Conservation (phyloP, 1,140 invertebrate species). For the Ericerus pela region DNA sequence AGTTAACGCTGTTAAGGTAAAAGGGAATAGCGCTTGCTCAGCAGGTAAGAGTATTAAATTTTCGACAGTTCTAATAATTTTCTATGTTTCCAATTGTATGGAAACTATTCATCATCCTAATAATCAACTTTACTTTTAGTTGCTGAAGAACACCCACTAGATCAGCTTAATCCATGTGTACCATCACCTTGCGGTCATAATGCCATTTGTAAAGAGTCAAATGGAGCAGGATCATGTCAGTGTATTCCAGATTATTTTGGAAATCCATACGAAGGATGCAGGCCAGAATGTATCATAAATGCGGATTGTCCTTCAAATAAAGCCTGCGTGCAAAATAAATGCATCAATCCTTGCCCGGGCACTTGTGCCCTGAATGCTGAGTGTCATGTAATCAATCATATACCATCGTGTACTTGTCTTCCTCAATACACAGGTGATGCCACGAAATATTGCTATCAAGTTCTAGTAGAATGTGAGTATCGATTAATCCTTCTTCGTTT, state of each 20-base stretch:
- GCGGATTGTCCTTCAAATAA: conserved; percentile 32
- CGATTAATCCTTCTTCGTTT: conserved; percentile 19
- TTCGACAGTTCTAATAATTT: not conserved
- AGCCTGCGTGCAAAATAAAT: conserved; percentile 35
- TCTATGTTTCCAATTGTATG: not conserved
- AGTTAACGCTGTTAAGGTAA: conserved; percentile 3
- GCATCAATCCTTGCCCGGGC: conserved; percentile 35
- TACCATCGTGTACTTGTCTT: conserved; percentile 55
- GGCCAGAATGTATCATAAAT: conserved; percentile 34
- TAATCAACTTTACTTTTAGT: conserved; percentile 15
- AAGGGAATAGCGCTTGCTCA: not conserved
- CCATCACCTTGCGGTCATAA: conserved; percentile 41
- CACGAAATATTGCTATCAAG: conserved; percentile 32
- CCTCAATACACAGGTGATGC: conserved; percentile 50
- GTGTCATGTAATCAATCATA: conserved; percentile 56
- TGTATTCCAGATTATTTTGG: conserved; percentile 32
- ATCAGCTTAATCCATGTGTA: conserved; percentile 29
- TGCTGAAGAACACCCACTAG: conserved; percentile 20
- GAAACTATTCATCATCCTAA: not conserved
- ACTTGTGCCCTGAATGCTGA: conserved; percentile 38
- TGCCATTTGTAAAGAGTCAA: conserved; percentile 43
- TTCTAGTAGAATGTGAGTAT: conserved; percentile 33
- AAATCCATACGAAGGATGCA: conserved; percentile 34
- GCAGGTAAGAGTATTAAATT: not conserved
- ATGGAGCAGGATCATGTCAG: conserved; percentile 40